phyloP scores from a whole-genome alignment of 2,113 vertebrate species.

The Plectropomus leopardus region DNA sequence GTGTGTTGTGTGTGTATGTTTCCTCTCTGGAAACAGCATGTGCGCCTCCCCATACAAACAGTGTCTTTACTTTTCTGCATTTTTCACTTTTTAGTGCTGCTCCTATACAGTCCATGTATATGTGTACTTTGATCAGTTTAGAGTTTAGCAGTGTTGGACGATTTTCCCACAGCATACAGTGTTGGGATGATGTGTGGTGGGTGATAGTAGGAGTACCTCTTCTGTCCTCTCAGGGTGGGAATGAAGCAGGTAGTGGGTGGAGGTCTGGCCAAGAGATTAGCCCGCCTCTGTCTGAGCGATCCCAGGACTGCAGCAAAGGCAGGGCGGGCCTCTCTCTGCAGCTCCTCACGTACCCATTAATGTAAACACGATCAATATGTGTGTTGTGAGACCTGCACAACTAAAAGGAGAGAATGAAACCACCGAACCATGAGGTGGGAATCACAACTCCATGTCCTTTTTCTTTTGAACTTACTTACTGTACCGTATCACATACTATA shows the following conservation, averaged over 20 bases:
- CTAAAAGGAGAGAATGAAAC: constrained; percentile 58
- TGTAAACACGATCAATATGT: constrained; percentile 85
- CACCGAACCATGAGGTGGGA: constrained; percentile 41
- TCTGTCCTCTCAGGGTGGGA: constrained; percentile 67
- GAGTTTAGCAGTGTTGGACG: not conserved
- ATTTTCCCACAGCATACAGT: constrained; percentile 88
- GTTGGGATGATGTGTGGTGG: constrained; percentile 72
- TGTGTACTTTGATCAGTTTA: not conserved
- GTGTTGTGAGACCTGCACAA: constrained; percentile 72
- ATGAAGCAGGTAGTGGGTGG: constrained; percentile 66
- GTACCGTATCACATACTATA: not conserved
- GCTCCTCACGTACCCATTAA: constrained; percentile 70
- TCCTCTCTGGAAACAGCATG: not conserved
- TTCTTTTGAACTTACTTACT: constrained; percentile 4
- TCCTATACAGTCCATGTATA: not conserved
- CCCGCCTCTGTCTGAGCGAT: constrained; percentile 63
- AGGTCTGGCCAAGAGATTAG: constrained; percentile 74
- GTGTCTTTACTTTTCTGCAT: not conserved
- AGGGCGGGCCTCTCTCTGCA: constrained; percentile 67
- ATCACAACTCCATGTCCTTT: constrained; percentile 12
- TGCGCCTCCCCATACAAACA: not conserved
- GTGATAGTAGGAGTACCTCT: constrained; percentile 77
- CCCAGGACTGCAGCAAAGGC: constrained; percentile 74
- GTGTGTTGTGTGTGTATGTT: constrained; percentile 20
- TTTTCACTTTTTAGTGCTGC: not conserved